A percentile compares a stretch with the other conserved stretches of the same genome.
Evolutionary conservation across 2,113 vertebrate genomes (phyloP).

Genomic region (Rhabdomys dilectus): DNA sequence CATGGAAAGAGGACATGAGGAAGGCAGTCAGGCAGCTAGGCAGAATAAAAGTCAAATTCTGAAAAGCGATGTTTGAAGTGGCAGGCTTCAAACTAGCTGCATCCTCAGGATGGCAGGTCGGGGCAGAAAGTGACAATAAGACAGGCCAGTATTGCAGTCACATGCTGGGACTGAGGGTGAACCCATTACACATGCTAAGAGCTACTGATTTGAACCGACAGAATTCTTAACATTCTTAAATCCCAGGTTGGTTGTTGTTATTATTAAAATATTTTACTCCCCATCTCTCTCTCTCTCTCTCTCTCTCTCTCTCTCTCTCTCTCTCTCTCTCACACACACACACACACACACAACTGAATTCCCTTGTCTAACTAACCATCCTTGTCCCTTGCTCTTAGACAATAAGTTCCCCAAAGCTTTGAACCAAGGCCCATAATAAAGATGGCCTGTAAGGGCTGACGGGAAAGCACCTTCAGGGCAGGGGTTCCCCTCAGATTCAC

Average conservation of each 20-base stretch:
- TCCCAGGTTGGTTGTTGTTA: no score
- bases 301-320: background rate
- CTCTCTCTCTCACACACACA: background rate
- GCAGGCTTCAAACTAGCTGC: background rate
- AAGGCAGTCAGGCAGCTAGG: background rate
- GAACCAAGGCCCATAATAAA: background rate
- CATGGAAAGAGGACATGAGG: background rate
- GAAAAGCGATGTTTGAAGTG: background rate
- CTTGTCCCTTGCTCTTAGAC: background rate
- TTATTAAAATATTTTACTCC: background rate
- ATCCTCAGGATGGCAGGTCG: background rate
- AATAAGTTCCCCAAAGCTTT: background rate
- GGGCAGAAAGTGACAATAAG: background rate
- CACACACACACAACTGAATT: background rate
- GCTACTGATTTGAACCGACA: background rate
- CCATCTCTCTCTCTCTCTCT: no score
- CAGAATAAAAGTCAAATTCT: no score
- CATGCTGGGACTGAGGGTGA: rapidly evolving
- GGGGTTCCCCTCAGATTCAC: background rate
- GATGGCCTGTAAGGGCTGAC: background rate
- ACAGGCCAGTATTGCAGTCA: no score
- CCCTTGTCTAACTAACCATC: background rate
- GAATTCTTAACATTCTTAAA: background rate
- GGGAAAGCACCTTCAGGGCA: background rate
- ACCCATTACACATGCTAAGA: background rate